phyloP scores from a whole-genome alignment of 2,113 vertebrate species.

The Gallinago paraguaiae region DNA sequence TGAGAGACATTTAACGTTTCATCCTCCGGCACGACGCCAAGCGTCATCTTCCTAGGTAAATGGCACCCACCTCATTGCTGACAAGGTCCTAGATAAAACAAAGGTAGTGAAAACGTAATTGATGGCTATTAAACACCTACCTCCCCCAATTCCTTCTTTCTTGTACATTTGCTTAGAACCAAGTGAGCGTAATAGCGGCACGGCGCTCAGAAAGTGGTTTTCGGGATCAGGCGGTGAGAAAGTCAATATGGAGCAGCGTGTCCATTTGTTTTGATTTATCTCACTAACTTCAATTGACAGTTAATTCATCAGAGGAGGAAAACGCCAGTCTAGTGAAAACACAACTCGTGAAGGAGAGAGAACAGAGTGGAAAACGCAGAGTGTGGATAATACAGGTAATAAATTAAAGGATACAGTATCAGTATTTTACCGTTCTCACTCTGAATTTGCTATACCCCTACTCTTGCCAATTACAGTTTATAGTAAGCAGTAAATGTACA shows the following conservation, averaged over 20 bases:
- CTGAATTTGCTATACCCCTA: not conserved
- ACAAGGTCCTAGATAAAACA: not conserved
- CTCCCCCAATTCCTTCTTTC: not conserved
- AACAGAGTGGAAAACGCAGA: not conserved
- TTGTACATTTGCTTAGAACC: not conserved
- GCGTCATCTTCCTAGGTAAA: not conserved
- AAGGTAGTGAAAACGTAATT: not conserved
- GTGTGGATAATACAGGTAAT: constrained; percentile 68
- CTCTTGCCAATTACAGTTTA: constrained; percentile 31
- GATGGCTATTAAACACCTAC: not conserved
- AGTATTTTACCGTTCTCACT: constrained; percentile 35
- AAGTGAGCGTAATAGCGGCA: constrained; percentile 69
- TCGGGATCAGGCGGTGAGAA: constrained; percentile 76
- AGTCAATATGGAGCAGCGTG: constrained; percentile 76
- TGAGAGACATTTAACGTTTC: not conserved
- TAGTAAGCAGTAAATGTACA: not conserved
- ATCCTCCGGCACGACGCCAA: not conserved
- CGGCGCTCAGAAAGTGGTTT: constrained; percentile 75
- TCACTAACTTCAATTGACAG: constrained; percentile 82
- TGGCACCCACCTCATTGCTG: not conserved
- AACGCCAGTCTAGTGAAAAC: constrained; percentile 63
- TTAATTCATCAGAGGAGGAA: constrained; percentile 79
- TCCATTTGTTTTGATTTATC: constrained; percentile 84
- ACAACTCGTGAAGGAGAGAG: constrained; percentile 41
- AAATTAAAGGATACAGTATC: constrained; percentile 65